Evolutionary conservation across 2,888 invertebrate species (phyloP).

Genomic region (Thecocarcelia acutangulata): DNA sequence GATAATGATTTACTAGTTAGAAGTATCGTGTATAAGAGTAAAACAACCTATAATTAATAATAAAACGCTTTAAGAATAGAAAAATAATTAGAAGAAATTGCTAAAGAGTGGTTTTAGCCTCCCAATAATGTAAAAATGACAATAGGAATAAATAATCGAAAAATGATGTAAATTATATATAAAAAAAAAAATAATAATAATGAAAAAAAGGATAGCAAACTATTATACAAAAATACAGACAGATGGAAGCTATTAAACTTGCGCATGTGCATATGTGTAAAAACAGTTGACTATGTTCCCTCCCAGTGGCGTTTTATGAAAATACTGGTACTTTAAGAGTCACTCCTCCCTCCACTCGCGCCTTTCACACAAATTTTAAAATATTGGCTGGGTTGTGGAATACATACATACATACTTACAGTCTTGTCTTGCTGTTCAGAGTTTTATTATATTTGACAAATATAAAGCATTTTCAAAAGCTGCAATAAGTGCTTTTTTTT

Average conservation of each 20-base stretch:
- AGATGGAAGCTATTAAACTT: not conserved
- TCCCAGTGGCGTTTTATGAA: too few relatives aligned
- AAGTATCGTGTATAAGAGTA: constrained; percentile 50
- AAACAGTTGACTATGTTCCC: too few relatives aligned
- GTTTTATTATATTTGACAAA: too few relatives aligned
- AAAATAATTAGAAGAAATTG: constrained; percentile 30
- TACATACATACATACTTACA: too few relatives aligned
- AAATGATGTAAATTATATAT: constrained; percentile 37
- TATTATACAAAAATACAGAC: constrained; percentile 13
- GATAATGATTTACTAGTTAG: constrained; percentile 62
- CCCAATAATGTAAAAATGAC: constrained; percentile 58
- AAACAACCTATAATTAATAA: constrained; percentile 21
- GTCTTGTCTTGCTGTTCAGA: too few relatives aligned
- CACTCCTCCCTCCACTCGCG: too few relatives aligned
- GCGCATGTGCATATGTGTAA: not conserved
- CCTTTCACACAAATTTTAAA: too few relatives aligned
- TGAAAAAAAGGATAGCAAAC: too few relatives aligned
- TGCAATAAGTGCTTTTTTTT: too few relatives aligned
- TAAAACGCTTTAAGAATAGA: constrained; percentile 53
- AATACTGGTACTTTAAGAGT: too few relatives aligned
- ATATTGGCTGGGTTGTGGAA: too few relatives aligned
- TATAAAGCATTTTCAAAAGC: too few relatives aligned
- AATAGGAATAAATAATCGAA: constrained; percentile 53
- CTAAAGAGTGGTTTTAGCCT: constrained; percentile 27
- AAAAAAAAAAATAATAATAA: not conserved